Conservation (phyloP, 2,113 vertebrate species). For the Pangasianodon gigas region DNA sequence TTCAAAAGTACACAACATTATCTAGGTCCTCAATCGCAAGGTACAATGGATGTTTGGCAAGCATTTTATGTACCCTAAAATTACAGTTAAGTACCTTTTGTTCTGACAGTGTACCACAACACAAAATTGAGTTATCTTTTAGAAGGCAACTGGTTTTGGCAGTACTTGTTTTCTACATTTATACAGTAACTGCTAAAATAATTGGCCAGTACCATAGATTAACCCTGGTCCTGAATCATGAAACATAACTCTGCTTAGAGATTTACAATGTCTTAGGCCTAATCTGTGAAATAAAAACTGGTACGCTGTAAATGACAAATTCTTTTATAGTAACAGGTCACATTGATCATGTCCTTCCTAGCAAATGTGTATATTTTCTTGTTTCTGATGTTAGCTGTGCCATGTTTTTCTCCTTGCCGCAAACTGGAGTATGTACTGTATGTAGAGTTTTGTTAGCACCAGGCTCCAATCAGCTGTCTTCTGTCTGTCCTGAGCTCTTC, state of each 20-base stretch:
- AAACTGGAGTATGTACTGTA: slow-evolving; percentile 58
- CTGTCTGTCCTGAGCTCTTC: slow-evolving; percentile 49
- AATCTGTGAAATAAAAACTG: not conserved
- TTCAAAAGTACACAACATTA: not conserved
- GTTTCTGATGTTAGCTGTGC: slow-evolving; percentile 51
- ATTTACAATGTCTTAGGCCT: not conserved
- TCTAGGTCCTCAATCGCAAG: not conserved
- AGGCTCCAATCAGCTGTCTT: slow-evolving; percentile 36
- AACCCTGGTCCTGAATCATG: not conserved
- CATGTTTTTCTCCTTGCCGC: slow-evolving; percentile 53
- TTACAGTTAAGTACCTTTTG: not conserved
- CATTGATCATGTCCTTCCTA: slow-evolving; percentile 15
- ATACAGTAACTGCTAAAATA: not conserved
- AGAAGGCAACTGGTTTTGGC: not conserved
- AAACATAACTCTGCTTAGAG: not conserved
- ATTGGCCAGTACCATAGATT: not conserved
- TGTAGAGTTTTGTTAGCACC: slow-evolving; percentile 47
- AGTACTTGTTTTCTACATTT: not conserved
- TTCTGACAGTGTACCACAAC: not conserved
- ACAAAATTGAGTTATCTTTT: not conserved
- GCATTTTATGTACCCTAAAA: not conserved
- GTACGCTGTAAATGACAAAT: slow-evolving; percentile 12
- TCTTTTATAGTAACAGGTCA: slow-evolving; percentile 2
- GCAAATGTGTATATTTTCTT: slow-evolving; percentile 50
- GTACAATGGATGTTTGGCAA: not conserved